These are phyloP conservation scores for Catostylus mosaicus DNA, from an alignment of 30 jellyfish, hydroid and myxozoan species.

Conservation along the genomic window DNA sequence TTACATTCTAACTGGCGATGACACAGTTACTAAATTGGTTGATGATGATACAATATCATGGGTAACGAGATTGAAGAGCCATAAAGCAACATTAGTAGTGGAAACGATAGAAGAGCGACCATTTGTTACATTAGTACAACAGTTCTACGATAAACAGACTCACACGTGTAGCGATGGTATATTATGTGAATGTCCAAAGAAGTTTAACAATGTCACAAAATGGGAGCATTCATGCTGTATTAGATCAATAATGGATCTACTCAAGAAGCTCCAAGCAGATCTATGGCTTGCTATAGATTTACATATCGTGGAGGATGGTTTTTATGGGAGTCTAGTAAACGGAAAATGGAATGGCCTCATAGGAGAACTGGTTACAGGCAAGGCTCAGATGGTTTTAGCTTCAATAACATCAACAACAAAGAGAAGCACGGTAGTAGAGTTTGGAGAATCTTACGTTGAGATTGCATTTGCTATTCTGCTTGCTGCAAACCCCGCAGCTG, in stretches of 20 bases:
- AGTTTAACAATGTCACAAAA: not conserved
- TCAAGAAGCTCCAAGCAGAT: slow-evolving; percentile 46
- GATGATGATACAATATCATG: slow-evolving; percentile 12
- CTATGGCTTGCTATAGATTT: slow-evolving; percentile 34
- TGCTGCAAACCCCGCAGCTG: not conserved
- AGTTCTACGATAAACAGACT: not conserved
- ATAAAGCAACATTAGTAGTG: slow-evolving; percentile 9
- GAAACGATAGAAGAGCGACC: slow-evolving; percentile 27
- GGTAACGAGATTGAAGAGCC: slow-evolving; percentile 23
- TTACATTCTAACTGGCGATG: slow-evolving; percentile 9
- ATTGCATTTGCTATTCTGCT: slow-evolving; percentile 34
- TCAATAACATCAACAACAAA: slow-evolving; percentile 47
- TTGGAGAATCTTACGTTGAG: slow-evolving; percentile 50
- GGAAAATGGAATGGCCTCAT: slow-evolving; percentile 76
- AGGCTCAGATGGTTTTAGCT: slow-evolving; percentile 70
- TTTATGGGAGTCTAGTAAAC: slow-evolving; percentile 46
- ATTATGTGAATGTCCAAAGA: slow-evolving; percentile 2
- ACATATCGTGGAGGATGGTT: slow-evolving; percentile 68
- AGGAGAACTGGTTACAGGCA: slow-evolving; percentile 58
- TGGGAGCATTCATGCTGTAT: slow-evolving; percentile 67
- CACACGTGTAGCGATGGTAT: slow-evolving; percentile 19
- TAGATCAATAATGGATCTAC: slow-evolving; percentile 67
- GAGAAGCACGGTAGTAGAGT: slow-evolving; percentile 63
- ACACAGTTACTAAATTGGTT: slow-evolving; percentile 2
- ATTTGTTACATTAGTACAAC: not conserved